Evolutionary conservation across 2,113 vertebrate species (phyloP), one percentile per base, ranked within the genome.

Genomic region (Rousettus leschenaultii): DNA sequence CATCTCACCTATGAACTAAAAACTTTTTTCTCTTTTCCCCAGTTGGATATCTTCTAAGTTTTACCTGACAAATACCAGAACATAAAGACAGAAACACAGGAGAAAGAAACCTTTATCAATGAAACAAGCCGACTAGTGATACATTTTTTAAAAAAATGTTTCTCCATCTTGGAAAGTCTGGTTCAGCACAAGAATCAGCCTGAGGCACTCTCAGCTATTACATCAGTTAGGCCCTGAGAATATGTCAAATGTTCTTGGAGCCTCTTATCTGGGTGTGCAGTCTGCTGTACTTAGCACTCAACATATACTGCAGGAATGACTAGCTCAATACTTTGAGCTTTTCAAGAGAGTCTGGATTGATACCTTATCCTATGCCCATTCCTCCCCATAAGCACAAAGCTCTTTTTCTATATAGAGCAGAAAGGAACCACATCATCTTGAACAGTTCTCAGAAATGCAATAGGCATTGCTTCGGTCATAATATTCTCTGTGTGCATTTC

Each of bases 191-290:
- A 85, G 30, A 97, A 68, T 86, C 78, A 59, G 19, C 38, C 73
- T n/a, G 13, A 94, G 38, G 6, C n/a, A 55, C 59, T 77, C 26
- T 80, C 15, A 66, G 33, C 51, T 21, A 16, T 75, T 43, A 33
- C 51, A 77, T 90, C 75, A 73, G 48, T 80, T 96, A 92, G 33
- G 33, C 33, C 35, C 35, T 88, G 75, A 94, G 88, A 91, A 96
- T 59, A 68, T 38, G 6, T 95, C 73, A 82, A 15, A 66, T 91
- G 59, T 89, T 33, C 43, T 82, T 86, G 45, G 66, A 86, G 74
- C 9, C 28, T 78, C 35, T 94, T 75, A 43, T 75, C 66, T 74
- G 10, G 16, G 19, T 84, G 66, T 71, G 26, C 40, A 57, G 33
- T 87, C 12, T 78, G 53, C 19, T 83, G 28, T 45, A 43, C 30